Evolutionary conservation across 2,888 invertebrate species (phyloP).

Genomic region (Acanthosoma haemorrhoidale): DNA sequence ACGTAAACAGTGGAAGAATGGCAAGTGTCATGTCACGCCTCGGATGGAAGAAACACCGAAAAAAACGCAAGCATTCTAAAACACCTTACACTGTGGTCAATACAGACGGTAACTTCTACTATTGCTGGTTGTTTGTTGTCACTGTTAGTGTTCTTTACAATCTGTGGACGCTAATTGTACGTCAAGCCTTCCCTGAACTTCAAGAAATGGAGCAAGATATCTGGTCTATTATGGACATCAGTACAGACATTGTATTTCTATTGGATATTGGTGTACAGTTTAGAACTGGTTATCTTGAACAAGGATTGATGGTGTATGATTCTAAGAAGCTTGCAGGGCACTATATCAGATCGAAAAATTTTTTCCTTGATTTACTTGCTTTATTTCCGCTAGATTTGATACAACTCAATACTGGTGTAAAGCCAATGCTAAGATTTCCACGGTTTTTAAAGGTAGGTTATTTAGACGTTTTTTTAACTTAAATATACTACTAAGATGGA

Average conservation of each 20-base stretch:
- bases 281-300: conserved; percentile 89
- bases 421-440: conserved; percentile 83
- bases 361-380: conserved; percentile 76
- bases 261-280: conserved; percentile 86
- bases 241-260: conserved; percentile 82
- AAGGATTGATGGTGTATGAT: conserved; percentile 77
- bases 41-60: conserved; percentile 60
- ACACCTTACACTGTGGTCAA: conserved; percentile 80
- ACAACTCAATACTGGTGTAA: conserved; percentile 72
- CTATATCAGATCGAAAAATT: conserved; percentile 77
- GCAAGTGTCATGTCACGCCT: conserved; percentile 49
- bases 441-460: conserved; percentile 71
- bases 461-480: not conserved
- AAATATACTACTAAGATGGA: too few relatives aligned
- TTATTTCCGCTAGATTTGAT: conserved; percentile 81
- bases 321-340: conserved; percentile 83
- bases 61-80: conserved; percentile 57
- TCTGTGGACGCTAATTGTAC: conserved; percentile 89
- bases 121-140: conserved; percentile 87
- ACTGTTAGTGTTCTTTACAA: conserved; percentile 89
- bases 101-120: conserved; percentile 93
- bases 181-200: conserved; percentile 90
- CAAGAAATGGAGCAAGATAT: conserved; percentile 65
- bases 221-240: conserved; percentile 77
- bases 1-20: conserved; percentile 51